Percentiles rank a stretch among this genome's conserved stretches.
These are phyloP conservation scores for Napeogenes sylphis DNA, from an alignment of 2,888 invertebrate genomes.

Conservation along the genomic window DNA sequence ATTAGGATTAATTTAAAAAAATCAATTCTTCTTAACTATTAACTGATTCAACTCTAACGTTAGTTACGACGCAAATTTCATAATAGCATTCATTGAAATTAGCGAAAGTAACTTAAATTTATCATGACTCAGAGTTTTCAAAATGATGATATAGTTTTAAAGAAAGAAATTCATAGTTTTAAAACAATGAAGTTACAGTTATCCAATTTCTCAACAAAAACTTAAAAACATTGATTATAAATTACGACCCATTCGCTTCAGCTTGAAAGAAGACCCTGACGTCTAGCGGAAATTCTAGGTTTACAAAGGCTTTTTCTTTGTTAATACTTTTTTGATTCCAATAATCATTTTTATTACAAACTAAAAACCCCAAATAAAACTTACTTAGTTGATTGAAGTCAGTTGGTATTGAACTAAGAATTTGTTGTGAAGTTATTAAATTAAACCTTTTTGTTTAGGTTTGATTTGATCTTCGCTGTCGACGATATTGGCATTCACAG, in stretches of 20 bases:
- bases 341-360: neutral
- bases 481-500: constrained; percentile 8
- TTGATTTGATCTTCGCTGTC: constrained; percentile 16
- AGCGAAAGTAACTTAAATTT: constrained; percentile 3
- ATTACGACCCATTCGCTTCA: constrained; percentile 1
- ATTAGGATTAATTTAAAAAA: no score
- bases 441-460: constrained; percentile 23
- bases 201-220: no score
- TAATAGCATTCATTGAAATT: neutral
- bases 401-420: constrained; percentile 2
- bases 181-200: neutral
- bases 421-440: constrained; percentile 7
- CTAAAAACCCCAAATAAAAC: neutral
- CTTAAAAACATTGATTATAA: neutral
- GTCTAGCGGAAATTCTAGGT: neutral
- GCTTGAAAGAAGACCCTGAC: constrained; percentile 1
- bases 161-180: neutral
- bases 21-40: no score
- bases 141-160: neutral
- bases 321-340: neutral
- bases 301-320: constrained; percentile 2
- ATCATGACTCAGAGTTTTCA: constrained; percentile 3
- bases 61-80: constrained; percentile 1
- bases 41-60: no score
- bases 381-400: neutral